Evolutionary conservation across 1,140 invertebrate genomes (phyloP).

Genomic region (Heliconius melpomene): DNA sequence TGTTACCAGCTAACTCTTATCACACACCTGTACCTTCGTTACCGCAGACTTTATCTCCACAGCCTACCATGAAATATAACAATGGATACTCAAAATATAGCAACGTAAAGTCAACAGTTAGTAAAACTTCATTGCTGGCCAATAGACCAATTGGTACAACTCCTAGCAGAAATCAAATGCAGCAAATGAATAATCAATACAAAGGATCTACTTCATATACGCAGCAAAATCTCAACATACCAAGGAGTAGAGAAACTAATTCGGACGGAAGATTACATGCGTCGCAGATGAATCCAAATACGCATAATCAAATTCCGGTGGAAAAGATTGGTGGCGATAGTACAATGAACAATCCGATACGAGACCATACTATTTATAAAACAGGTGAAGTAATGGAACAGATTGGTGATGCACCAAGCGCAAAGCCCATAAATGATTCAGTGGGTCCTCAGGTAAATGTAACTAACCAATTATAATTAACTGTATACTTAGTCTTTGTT

Average conservation of each 20-base stretch:
- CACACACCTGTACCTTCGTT: slow-evolving; percentile 44
- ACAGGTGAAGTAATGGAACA: slow-evolving; percentile 40
- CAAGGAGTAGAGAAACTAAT: slow-evolving; percentile 38
- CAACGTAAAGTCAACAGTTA: slow-evolving; percentile 64
- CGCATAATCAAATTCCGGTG: slow-evolving; percentile 41
- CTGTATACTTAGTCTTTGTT: no score
- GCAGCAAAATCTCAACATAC: slow-evolving; percentile 56
- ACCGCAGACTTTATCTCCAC: slow-evolving; percentile 68
- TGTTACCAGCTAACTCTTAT: slow-evolving; percentile 51
- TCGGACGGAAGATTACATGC: slow-evolving; percentile 60
- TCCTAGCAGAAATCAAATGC: slow-evolving; percentile 63
- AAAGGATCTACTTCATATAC: slow-evolving; percentile 68
- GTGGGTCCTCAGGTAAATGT: not conserved
- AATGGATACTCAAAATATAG: slow-evolving; percentile 44
- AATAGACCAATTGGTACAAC: slow-evolving; percentile 45
- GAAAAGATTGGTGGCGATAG: slow-evolving; percentile 67
- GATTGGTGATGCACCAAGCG: slow-evolving; percentile 49
- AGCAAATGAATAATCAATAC: slow-evolving; percentile 69
- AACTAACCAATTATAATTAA: not conserved
- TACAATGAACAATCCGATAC: slow-evolving; percentile 42
- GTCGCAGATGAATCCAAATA: slow-evolving; percentile 28
- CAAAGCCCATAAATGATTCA: slow-evolving; percentile 14
- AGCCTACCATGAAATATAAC: slow-evolving; percentile 41
- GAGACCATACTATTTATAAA: slow-evolving; percentile 35
- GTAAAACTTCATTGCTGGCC: slow-evolving; percentile 64